phyloP scores from a whole-genome alignment of 1,140 invertebrate genomes.

The Ctenoplectra terminalis region DNA sequence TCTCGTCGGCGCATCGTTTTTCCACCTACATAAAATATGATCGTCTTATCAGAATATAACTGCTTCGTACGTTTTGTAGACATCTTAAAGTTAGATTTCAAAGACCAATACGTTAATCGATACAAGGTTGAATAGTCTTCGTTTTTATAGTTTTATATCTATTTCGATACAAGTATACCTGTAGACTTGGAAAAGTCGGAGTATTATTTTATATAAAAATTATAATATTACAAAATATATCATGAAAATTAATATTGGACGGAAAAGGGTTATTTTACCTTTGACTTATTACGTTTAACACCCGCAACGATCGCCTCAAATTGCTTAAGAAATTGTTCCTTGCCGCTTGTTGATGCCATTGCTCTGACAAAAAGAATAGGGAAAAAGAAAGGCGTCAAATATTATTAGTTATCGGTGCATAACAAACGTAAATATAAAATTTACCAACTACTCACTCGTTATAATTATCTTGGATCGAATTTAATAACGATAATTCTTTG shows the following conservation, averaged over 20 bases:
- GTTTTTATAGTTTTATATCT: too few relatives aligned
- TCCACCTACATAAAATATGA: constrained; percentile 78
- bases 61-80: neutral
- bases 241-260: too few relatives aligned
- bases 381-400: constrained; percentile 52
- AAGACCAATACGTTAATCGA: neutral
- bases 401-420: constrained; percentile 18
- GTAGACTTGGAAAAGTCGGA: too few relatives aligned
- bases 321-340: constrained; percentile 94
- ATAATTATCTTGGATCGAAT: constrained; percentile 97
- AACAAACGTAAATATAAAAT: constrained; percentile 23
- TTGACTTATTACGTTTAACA: constrained; percentile 91
- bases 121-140: too few relatives aligned
- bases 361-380: constrained; percentile 81
- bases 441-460: constrained; percentile 88
- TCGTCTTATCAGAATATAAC: neutral
- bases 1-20: constrained; percentile 86
- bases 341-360: constrained; percentile 87
- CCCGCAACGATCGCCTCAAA: constrained; percentile 94
- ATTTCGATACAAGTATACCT: too few relatives aligned
- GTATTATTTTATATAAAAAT: too few relatives aligned
- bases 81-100: neutral
- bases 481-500: constrained; percentile 95
- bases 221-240: neutral
- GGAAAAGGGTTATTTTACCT: too few relatives aligned